Conservation (phyloP, 2,888 invertebrate species). For the Apocheima hispidaria region DNA sequence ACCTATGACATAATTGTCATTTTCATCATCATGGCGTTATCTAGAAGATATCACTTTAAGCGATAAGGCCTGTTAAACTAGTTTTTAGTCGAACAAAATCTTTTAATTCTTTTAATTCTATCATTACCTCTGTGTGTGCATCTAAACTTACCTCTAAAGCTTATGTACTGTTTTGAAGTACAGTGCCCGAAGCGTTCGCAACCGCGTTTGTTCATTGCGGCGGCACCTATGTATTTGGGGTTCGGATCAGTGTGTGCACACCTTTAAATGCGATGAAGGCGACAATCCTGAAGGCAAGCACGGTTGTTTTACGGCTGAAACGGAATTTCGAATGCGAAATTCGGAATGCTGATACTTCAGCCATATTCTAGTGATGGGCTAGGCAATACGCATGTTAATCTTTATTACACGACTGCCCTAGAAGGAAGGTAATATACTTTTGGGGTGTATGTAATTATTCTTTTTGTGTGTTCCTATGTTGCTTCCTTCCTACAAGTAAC, state of each 20-base stretch:
- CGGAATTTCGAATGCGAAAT: constrained; percentile 28
- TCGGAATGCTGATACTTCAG: constrained; percentile 17
- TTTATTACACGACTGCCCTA: too few relatives aligned
- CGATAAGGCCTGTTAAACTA: too few relatives aligned
- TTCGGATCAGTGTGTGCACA: constrained; percentile 68
- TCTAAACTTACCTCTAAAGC: background rate
- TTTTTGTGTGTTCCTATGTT: too few relatives aligned
- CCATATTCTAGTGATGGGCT: background rate
- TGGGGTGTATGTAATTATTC: too few relatives aligned
- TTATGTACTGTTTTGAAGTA: constrained; percentile 1
- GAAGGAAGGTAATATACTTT: too few relatives aligned
- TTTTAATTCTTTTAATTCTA: background rate
- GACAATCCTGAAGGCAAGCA: constrained; percentile 49
- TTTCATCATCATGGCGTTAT: too few relatives aligned
- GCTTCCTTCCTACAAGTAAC: too few relatives aligned
- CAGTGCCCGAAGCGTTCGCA: constrained; percentile 57
- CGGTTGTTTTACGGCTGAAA: constrained; percentile 16
- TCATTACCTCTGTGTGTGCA: too few relatives aligned
- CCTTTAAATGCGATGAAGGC: constrained; percentile 61
- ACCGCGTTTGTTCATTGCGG: constrained; percentile 72
- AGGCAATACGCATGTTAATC: too few relatives aligned
- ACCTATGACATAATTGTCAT: too few relatives aligned
- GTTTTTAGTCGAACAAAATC: too few relatives aligned
- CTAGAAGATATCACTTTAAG: too few relatives aligned
- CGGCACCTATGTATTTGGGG: constrained; percentile 68